These are phyloP conservation scores for Parapsyche elsis DNA, from an alignment of 1,140 invertebrate genomes.

Conservation along the genomic window DNA sequence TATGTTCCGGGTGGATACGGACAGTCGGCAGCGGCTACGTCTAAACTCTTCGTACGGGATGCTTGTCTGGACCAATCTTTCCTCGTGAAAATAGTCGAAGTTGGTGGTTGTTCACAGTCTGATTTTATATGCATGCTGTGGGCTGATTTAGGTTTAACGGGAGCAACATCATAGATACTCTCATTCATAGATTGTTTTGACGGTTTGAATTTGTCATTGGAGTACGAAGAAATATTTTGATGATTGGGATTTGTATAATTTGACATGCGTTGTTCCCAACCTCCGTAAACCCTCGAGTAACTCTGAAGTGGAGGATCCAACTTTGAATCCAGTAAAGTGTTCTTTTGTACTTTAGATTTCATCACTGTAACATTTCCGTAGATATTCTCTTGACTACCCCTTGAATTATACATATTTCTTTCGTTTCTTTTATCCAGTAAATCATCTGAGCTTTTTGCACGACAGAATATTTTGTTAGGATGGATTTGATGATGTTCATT, in stretches of 20 bases:
- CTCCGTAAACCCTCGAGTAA: slow-evolving; percentile 64
- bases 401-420: slow-evolving; percentile 34
- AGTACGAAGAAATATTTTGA: slow-evolving; percentile 38
- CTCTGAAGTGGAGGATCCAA: slow-evolving; percentile 36
- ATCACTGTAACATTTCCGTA: slow-evolving; percentile 38
- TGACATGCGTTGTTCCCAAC: slow-evolving; percentile 64
- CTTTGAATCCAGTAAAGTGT: slow-evolving; percentile 37
- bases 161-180: slow-evolving; percentile 39
- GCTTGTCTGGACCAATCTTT: slow-evolving; percentile 70
- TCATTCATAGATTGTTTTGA: slow-evolving; percentile 31
- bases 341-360: slow-evolving; percentile 34
- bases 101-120: slow-evolving; percentile 58
- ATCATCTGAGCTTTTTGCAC: slow-evolving; percentile 66
- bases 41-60: slow-evolving; percentile 67
- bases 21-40: slow-evolving; percentile 59
- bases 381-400: slow-evolving; percentile 49
- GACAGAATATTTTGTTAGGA: slow-evolving; percentile 63
- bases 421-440: slow-evolving; percentile 60
- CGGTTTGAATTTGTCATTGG: slow-evolving; percentile 22
- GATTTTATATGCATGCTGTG: not conserved
- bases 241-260: slow-evolving; percentile 49
- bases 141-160: not conserved
- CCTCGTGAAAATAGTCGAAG: slow-evolving; percentile 68
- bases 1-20: slow-evolving; percentile 34
- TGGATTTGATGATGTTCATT: slow-evolving; percentile 55